Conservation (phyloP, 2,113 vertebrate species). For the Triplophysa tibetana region DNA sequence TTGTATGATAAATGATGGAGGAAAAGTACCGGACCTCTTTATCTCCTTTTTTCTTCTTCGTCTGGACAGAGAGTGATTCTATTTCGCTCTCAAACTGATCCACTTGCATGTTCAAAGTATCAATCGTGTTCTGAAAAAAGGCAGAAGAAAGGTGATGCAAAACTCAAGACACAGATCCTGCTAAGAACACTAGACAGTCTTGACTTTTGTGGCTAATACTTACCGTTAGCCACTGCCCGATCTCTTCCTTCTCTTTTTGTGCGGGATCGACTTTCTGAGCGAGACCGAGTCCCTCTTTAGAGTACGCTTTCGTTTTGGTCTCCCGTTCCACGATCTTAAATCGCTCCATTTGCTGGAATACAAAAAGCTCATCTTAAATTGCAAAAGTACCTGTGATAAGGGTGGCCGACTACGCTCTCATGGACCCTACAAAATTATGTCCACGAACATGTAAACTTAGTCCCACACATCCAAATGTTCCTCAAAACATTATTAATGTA, state of each 20-base stretch:
- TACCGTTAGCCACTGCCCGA: slow-evolving; percentile 87
- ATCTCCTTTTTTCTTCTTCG: slow-evolving; percentile 89
- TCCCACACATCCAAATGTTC: too few relatives aligned
- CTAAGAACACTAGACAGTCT: neutral
- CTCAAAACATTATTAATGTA: neutral
- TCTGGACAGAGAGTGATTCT: slow-evolving; percentile 88
- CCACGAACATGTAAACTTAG: too few relatives aligned
- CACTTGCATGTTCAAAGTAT: slow-evolving; percentile 93
- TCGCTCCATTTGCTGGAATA: slow-evolving; percentile 88
- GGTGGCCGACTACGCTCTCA: too few relatives aligned
- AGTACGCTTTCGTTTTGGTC: slow-evolving; percentile 92
- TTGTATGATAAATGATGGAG: too few relatives aligned
- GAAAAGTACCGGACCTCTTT: slow-evolving; percentile 80
- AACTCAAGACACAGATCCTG: neutral
- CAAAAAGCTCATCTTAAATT: neutral
- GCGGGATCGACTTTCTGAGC: slow-evolving; percentile 90
- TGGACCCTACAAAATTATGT: too few relatives aligned
- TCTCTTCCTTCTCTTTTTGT: slow-evolving; percentile 89
- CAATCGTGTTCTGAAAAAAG: slow-evolving; percentile 79
- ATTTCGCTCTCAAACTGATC: slow-evolving; percentile 93
- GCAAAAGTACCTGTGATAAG: neutral
- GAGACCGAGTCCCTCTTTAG: slow-evolving; percentile 87
- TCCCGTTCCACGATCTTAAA: slow-evolving; percentile 91
- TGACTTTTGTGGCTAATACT: neutral
- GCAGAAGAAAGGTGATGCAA: neutral